Base-by-base conservation (phyloP, 2,888 invertebrate species). In the Falcaria lacertinaria region DNA sequence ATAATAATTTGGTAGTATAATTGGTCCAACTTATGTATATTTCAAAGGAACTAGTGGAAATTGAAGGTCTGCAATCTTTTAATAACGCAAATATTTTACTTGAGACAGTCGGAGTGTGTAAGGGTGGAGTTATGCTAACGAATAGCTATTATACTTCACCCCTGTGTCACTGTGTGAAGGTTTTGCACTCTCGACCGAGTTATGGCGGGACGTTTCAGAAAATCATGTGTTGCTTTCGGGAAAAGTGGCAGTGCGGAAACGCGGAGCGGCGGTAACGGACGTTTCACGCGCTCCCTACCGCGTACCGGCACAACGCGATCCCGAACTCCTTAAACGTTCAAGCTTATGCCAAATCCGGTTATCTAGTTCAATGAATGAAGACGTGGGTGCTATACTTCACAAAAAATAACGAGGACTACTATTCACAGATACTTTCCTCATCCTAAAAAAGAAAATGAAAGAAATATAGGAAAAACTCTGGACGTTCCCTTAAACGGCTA, bases 131-230 rank as follows among this genome's bases (percentile, higher is more conserved):
- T 80, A 85, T 86, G 80, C 77, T 86, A 86, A 86, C 83, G 87
- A 85, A 84, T 80, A 74, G 74, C 77, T 79, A 86, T 86, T 85
- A 86, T 88, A 77, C 76, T 67, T 70, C 70, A 70, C 76, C 77
- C 79, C 69, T 74, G 81, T 85, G 87, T 87, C 83, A 88, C 81
- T 85, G 83, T 88, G 88, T 86, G 85, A 88, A 88, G 88, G 87
- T 87, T 88, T 76, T 74, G 75, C 83, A 80, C 85, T 81, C 82
- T 80, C 86, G 85, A 85, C 87, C 87, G 87, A 86, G 77, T 83
- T 82, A 74, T 67, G 66, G 60, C 67, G 57, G 81, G 80, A 77
- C 81, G 84, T 77, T 80, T 79, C 70, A 64, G 81, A 74, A 80
- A 80, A 82, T 81, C 84, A 84, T 84, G 80, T 85, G 84, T 85